phyloP scores from a whole-genome alignment of 2,888 invertebrate species.

The Calameuta filiformis region DNA sequence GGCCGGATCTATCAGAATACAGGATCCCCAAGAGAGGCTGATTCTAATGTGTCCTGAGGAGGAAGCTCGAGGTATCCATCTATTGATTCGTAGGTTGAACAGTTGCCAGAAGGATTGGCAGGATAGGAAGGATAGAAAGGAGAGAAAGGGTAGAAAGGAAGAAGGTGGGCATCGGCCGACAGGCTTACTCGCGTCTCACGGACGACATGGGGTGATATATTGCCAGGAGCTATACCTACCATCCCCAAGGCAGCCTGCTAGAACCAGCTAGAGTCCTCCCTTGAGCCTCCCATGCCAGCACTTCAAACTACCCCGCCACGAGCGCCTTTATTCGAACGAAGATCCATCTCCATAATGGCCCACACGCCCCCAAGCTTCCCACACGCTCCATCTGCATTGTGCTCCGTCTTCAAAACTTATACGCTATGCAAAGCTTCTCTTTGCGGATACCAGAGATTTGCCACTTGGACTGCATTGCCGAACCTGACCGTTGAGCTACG shows the following conservation, averaged over 20 bases:
- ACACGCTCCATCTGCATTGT: constrained; percentile 47
- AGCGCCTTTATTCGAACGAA: constrained; percentile 60
- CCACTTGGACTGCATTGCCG: neutral
- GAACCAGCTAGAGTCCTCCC: constrained; percentile 18
- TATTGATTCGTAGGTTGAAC: neutral
- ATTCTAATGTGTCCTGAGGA: neutral
- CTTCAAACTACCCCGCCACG: constrained; percentile 44
- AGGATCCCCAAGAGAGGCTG: neutral
- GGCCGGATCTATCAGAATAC: neutral
- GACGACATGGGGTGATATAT: constrained; percentile 65
- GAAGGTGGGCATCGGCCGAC: constrained; percentile 54
- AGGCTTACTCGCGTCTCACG: constrained; percentile 60
- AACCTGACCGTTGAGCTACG: neutral
- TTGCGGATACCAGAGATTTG: neutral
- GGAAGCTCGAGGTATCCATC: neutral
- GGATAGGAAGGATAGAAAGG: neutral
- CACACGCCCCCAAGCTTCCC: constrained; percentile 51
- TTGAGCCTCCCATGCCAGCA: constrained; percentile 33
- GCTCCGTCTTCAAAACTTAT: constrained; percentile 30
- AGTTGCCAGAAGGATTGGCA: neutral
- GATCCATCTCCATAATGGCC: constrained; percentile 64
- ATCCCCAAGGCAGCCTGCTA: constrained; percentile 32
- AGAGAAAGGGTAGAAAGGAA: constrained; percentile 4
- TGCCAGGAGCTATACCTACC: constrained; percentile 49
- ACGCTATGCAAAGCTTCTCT: constrained; percentile 1